Evolutionary conservation across 2,888 invertebrate genomes (phyloP), one percentile per base, ranked within the genome.

Genomic region (Copidosoma aretas): DNA sequence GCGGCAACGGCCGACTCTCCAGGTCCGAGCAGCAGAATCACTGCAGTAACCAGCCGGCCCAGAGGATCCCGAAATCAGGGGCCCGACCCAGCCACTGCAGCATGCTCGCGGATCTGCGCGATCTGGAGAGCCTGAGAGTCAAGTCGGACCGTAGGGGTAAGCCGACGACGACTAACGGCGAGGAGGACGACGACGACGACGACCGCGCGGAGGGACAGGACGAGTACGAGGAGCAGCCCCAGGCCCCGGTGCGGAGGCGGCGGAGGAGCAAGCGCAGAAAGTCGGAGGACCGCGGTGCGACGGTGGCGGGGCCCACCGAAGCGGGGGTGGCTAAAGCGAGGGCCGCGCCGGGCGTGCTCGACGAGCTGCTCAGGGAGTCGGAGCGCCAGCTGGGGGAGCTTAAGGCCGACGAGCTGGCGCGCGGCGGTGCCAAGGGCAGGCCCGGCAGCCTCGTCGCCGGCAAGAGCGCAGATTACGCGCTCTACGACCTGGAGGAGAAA

Each of bases 311-410:
- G 62, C 59, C 17, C 49, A 15, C 46, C 60, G 10, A 46, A 2
- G 52, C 49, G 57, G 51, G 12, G 41, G 54, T 15, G 32, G 63
- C 59, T 8, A 46, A 14, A n/a, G n/a, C n/a, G n/a, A n/a, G n/a
- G 43, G 4, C 43, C 8, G 54, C 66, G 12, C 66, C 70, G 15
- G 43, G 60, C 43, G 63, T 56, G 8, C 52, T 70, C n/a, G 63
- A 60, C 12, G 21, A 67, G 43, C 39, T 70, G 39, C 57, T 70
- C 3, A 52, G 67, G 43, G 70, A 70, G 53, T 67, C 67, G 17
- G 67, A 70, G 15, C 57, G 19, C 2, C 67, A 67, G 43, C 25
- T 70, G 22, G 25, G 60, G 5, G 61, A 64, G 17, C 24, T 67
- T 1, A 53, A 61, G 25, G 46, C 52, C 14, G 67, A 70, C 24